A percentile compares a stretch with the other conserved stretches of the same genome.
These are phyloP conservation scores for Epinotia nisella DNA, from an alignment of 2,888 invertebrate genomes.

Conservation along the genomic window DNA sequence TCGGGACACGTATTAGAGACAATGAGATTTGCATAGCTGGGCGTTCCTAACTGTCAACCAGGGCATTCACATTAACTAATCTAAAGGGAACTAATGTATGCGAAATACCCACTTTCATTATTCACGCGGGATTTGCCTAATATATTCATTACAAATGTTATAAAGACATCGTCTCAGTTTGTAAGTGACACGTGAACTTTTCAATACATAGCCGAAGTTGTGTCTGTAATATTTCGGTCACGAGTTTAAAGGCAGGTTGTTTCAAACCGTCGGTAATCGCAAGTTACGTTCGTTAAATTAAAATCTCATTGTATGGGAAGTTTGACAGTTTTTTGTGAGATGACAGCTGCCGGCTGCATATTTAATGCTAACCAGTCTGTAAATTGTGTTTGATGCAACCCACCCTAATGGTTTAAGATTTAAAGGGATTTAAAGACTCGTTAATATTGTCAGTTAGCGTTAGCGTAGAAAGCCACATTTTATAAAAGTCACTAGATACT, in stretches of 20 bases:
- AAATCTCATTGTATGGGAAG: too few relatives aligned
- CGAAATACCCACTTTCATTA: slow-evolving; percentile 68
- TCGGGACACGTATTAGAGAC: slow-evolving; percentile 76
- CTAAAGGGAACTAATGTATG: slow-evolving; percentile 68
- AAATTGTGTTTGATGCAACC: too few relatives aligned
- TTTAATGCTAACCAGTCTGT: too few relatives aligned
- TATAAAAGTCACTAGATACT: too few relatives aligned
- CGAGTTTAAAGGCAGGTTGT: background rate
- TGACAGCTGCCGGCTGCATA: too few relatives aligned
- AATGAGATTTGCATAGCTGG: slow-evolving; percentile 82
- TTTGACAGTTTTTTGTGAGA: too few relatives aligned
- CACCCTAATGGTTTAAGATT: too few relatives aligned
- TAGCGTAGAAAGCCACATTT: too few relatives aligned
- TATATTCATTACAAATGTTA: slow-evolving; percentile 51
- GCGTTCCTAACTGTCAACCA: slow-evolving; percentile 80
- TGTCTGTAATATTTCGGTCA: too few relatives aligned
- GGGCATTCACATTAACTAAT: slow-evolving; percentile 81
- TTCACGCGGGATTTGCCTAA: slow-evolving; percentile 60
- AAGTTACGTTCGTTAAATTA: too few relatives aligned
- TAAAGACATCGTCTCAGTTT: slow-evolving; percentile 39
- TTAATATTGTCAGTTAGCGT: too few relatives aligned
- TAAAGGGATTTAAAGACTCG: too few relatives aligned
- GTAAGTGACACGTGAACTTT: slow-evolving; percentile 22
- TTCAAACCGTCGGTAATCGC: background rate
- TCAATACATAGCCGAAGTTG: background rate